Conservation (phyloP, 2,888 invertebrate species). For the Xestia c-nigrum region DNA sequence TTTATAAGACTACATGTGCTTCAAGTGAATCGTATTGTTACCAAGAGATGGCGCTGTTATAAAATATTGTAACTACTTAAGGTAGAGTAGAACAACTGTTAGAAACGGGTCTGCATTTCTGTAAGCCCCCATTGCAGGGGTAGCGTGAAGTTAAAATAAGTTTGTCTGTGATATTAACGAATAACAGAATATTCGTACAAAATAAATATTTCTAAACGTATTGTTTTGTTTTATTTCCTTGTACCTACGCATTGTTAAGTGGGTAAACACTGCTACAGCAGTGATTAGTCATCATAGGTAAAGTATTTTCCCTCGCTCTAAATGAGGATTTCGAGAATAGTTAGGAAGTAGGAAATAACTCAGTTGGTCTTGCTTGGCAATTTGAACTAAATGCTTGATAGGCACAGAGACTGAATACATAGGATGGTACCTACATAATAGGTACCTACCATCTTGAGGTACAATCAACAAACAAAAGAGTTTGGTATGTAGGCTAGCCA, state of each 20-base stretch:
- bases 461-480: too few relatives aligned
- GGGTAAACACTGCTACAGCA: too few relatives aligned
- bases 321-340: not conserved
- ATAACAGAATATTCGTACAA: slow-evolving; percentile 49
- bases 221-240: slow-evolving; percentile 25
- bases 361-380: not conserved
- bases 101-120: slow-evolving; percentile 56
- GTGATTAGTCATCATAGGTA: not conserved
- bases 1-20: slow-evolving; percentile 22
- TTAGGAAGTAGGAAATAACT: not conserved
- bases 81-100: slow-evolving; percentile 23
- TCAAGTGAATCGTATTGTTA: slow-evolving; percentile 43
- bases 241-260: not conserved
- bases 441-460: too few relatives aligned
- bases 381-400: not conserved
- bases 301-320: not conserved
- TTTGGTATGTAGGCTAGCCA: too few relatives aligned
- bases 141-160: slow-evolving; percentile 51
- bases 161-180: slow-evolving; percentile 61
- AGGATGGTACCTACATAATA: too few relatives aligned
- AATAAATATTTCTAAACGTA: slow-evolving; percentile 45
- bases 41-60: slow-evolving; percentile 63
- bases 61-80: slow-evolving; percentile 23
- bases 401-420: not conserved
- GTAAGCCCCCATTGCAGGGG: slow-evolving; percentile 20